Conservation (phyloP, 2,888 invertebrate species). For the Mythimna impura region DNA sequence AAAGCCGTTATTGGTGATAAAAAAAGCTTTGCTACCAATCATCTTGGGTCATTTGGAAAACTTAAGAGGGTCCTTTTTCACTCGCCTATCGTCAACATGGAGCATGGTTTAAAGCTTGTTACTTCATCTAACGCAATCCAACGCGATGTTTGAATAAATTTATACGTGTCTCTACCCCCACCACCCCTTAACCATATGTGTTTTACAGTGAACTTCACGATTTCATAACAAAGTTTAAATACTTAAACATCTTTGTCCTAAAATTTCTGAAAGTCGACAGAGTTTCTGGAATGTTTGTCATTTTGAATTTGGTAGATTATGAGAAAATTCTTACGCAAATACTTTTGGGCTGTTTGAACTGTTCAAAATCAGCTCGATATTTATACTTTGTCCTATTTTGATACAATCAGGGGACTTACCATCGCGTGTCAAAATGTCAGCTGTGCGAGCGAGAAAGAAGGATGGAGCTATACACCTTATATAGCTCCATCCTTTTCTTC, state of each 20-base stretch:
- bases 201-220: conserved; percentile 28
- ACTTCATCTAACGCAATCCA: too few relatives aligned
- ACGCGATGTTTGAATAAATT: too few relatives aligned
- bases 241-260: conserved; percentile 38
- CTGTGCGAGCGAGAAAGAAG: too few relatives aligned
- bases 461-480: too few relatives aligned
- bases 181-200: conserved; percentile 33
- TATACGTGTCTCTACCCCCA: neutral
- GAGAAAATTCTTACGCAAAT: conserved; percentile 27
- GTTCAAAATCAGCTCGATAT: conserved; percentile 3
- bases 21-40: neutral
- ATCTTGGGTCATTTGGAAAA: neutral
- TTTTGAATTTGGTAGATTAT: conserved; percentile 38
- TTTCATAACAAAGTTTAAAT: conserved; percentile 57
- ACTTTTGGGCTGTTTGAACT: neutral
- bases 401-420: neutral
- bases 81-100: too few relatives aligned
- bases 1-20: neutral
- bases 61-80: neutral
- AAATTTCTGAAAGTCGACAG: conserved; percentile 38
- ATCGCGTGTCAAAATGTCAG: too few relatives aligned
- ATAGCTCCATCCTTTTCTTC: too few relatives aligned
- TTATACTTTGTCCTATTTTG: neutral
- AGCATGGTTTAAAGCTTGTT: too few relatives aligned
- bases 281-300: conserved; percentile 42